Base-by-base conservation (phyloP, 2,113 vertebrate genomes). In the Megaceryle torquata region DNA sequence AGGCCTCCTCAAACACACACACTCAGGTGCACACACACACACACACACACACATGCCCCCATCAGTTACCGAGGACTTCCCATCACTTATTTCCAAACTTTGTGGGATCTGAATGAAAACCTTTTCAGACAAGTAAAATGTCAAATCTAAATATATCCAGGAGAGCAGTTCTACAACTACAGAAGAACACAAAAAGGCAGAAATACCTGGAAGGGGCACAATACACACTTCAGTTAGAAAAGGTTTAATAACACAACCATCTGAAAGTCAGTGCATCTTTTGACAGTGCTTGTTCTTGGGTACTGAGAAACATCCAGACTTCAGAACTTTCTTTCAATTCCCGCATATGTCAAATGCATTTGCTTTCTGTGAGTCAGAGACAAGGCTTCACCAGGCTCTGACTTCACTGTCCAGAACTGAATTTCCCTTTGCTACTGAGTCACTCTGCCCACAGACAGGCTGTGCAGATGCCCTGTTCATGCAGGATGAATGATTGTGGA, bases 341-440 rank as follows among this genome's bases (percentile, higher is more conserved):
- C 64, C 1, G 1, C 26, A 14, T 33, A 63, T 43, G 72, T 72
- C 63, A 83, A 79, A 92, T 31, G 39, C 53, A 69, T 91, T 88
- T 80, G 28, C 16, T 71, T 64, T 95, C 89, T 83, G 50, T 96
- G 95, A 96, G n/a, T 96, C 94, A 95, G 86, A 88, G 59, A 56
- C 64, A 56, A 41, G 70, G 33, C 51, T 88, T 59, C 67, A 79
- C 56, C 51, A 83, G 76, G 17, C 37, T 63, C 86, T 91, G 84
- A 51, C 77, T 89, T 93, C 69, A 69, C 39, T 41, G 31, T 22
- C 46, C 8, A 3, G 43, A 82, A 20, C 29, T 33, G 79, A 80
- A 83, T 76, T 83, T 88, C 67, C 43, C 59, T 80, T 15, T 77
- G 77, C 77, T 91, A 76, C 89, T 92, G 94, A 95, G 89, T 96